Percentiles rank a stretch among this genome's conserved stretches.
These are phyloP conservation scores for Catostomus latipinnis DNA, from an alignment of 2,797 vertebrate genomes.

Conservation along the genomic window DNA sequence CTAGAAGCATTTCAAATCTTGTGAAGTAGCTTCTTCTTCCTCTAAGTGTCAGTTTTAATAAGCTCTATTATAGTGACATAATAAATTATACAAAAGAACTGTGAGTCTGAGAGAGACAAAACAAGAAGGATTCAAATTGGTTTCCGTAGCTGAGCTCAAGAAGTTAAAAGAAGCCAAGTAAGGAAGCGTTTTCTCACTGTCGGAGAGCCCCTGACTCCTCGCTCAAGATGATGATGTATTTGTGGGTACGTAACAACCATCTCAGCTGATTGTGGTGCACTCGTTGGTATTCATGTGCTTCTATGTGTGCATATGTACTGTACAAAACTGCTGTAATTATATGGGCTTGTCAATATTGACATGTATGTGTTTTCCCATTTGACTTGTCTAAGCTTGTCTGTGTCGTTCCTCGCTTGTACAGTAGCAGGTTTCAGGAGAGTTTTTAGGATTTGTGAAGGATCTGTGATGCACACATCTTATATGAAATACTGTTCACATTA, in stretches of 20 bases:
- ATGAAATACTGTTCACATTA: too few species aligned
- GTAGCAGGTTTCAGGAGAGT: too few species aligned
- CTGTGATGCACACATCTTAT: too few species aligned
- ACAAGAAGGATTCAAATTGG: constrained; percentile 70
- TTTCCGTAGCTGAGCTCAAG: constrained; percentile 80
- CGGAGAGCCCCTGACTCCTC: constrained; percentile 77
- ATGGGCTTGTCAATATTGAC: constrained; percentile 10
- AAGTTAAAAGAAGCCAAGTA: constrained; percentile 81
- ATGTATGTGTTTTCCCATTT: background rate
- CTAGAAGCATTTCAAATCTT: constrained; percentile 75
- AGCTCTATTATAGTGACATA: constrained; percentile 51
- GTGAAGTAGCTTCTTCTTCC: constrained; percentile 57
- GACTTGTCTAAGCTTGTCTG: too few species aligned
- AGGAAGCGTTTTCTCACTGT: constrained; percentile 82
- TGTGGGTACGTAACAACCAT: constrained; percentile 86
- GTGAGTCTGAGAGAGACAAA: constrained; percentile 59
- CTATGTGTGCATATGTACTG: constrained; percentile 3
- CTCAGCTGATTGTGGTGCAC: constrained; percentile 47
- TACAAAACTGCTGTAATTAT: constrained; percentile 3
- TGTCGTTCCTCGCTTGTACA: too few species aligned
- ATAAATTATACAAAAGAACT: constrained; percentile 58
- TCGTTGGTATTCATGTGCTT: background rate
- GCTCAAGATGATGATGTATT: constrained; percentile 92
- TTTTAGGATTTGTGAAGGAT: too few species aligned
- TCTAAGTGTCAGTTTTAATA: constrained; percentile 54